Evolutionary conservation across 2,113 vertebrate species (phyloP), one percentile per base, ranked within the genome.

Genomic region (Pelmatolapia mariae): DNA sequence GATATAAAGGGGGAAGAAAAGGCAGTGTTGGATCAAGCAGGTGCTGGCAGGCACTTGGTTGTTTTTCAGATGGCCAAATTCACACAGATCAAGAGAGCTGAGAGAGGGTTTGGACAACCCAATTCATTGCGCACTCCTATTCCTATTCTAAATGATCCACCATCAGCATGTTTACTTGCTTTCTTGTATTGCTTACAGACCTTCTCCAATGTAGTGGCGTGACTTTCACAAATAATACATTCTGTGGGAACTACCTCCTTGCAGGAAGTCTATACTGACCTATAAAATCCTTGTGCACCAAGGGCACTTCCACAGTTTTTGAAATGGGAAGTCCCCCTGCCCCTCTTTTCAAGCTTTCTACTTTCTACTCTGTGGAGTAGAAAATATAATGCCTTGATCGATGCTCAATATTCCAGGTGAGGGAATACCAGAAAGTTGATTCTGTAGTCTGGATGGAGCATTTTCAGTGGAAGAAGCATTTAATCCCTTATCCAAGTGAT

Each of bases 1-100:
- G 31, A 82, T 68, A 10, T 78, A 45, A 81, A 4, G 7, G 5
- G 5, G 38, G 6, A 38, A n/a, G 53, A 47, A 24, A 80, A 86
- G 54, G 68, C 73, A 68, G 22, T 22, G 3, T 19, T 43, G 24
- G 85, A 82, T 38, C 15, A 6, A 68, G 16, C 5, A 57, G 52
- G 80, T 50, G 83, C 80, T 93, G 92, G 86, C 92, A 81, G 29
- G 57, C 18, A 33, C 8, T 15, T 2, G 59, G 19, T 87, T 90
- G 81, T 68, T 92, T 92, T 89, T 80, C 80, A 85, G 89, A 93
- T 90, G 87, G 81, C 87, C 24, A 29, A 76, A 76, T 19, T 76
- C 24, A 29, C 43, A 71, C 38, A 73, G 68, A 45, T 45, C 22
- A 73, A 31, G 45, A 52, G 45, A 33, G 24, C 73, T 31, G 0